phyloP scores from a whole-genome alignment of 2,797 vertebrate genomes.

The Oophaga sylvatica region DNA sequence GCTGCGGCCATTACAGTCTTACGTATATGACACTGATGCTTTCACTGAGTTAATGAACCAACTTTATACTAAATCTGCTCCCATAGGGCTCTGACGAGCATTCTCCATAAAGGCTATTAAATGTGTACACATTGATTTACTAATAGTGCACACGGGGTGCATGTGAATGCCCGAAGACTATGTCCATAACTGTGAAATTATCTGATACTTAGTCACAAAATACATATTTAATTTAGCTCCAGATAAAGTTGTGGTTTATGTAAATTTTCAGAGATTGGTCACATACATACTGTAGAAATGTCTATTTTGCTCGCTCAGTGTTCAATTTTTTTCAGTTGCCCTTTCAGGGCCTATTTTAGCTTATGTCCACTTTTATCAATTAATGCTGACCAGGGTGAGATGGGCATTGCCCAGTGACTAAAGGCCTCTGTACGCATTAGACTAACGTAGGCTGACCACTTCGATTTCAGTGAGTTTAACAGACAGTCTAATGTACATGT shows the following conservation, averaged over 20 bases:
- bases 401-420: too few relatives aligned
- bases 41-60: conserved; percentile 56
- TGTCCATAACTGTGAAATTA: neutral
- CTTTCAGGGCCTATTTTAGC: too few relatives aligned
- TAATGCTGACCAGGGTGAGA: too few relatives aligned
- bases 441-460: too few relatives aligned
- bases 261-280: neutral
- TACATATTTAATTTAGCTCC: neutral
- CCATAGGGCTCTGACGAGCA: conserved; percentile 25
- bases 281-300: neutral
- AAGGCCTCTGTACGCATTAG: too few relatives aligned
- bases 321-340: too few relatives aligned
- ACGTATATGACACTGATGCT: conserved; percentile 23
- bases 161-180: conserved; percentile 1
- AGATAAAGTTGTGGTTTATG: neutral
- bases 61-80: conserved; percentile 52
- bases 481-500: too few relatives aligned
- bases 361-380: too few relatives aligned
- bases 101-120: conserved; percentile 46
- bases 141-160: neutral
- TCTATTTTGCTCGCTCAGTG: neutral
- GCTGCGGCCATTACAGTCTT: conserved; percentile 46
- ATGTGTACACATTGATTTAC: conserved; percentile 48
- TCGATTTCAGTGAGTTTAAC: too few relatives aligned
- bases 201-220: neutral